Evolutionary conservation across 2,113 vertebrate genomes (phyloP), one percentile per base, ranked within the genome.

Genomic region (Alexandromys fortis): DNA sequence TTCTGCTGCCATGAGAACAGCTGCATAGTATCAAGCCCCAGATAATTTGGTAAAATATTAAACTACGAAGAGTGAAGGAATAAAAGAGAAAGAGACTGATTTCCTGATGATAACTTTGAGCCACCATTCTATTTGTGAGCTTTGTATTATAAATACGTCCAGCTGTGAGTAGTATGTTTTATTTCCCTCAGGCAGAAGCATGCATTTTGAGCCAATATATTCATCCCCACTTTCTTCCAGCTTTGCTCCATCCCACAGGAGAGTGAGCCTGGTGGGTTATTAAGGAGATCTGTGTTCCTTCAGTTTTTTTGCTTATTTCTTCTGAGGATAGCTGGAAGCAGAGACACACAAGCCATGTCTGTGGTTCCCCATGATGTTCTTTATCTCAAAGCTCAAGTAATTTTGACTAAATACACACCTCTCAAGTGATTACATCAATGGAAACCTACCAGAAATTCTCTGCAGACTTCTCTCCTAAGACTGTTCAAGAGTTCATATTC

Each of bases 11-110:
- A 5, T 94, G n/a, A 1, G 2, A 47, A 67, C 1, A 94, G 2
- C 65, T 16, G 33, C 30, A 61, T n/a, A 47, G 65, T 3, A 21
- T 30, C 16, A 89, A 73, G 61, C 75, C 1, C 24, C 42, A 4
- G 76, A 79, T 16, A 78, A 45, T 55, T 6, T 89, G 45, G 14
- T 82, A 35, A 82, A 95, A 90, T 17, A 95, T 24, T 30, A 12
- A 87, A 35, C 24, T 55, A 35, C 52, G 55, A 79, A 30, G 3
- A 42, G 5, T 12, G 22, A 95, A 90, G 6, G 17, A 72, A 38
- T 28, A 76, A 93, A 81, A 67, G 42, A 30, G 47, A 55, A 75
- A 67, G 19, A 82, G 6, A 35, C 45, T 83, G 86, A 92, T 47
- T 63, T 90, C 5, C 63, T 52, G 47, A 45, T 28, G 52, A 86